A percentile compares a stretch with the other conserved stretches of the same genome.
Evolutionary conservation across 64 coral and sea anemone genomes (phyloP).

Genomic region (Actinia equina): DNA sequence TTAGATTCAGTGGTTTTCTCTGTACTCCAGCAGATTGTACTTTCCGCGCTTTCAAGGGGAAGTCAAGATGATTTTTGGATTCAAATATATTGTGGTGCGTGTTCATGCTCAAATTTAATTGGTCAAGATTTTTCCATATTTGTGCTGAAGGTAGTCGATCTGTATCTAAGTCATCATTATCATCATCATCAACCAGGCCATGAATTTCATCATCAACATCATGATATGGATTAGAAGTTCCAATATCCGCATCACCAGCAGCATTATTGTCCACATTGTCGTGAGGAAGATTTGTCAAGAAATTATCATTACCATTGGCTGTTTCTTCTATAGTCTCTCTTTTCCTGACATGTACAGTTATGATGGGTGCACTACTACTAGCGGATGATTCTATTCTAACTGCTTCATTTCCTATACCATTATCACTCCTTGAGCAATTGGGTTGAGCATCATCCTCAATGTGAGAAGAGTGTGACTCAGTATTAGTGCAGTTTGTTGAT

Average conservation of each 20-base stretch:
- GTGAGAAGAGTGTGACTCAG: background rate
- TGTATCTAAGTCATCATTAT: constrained; percentile 42
- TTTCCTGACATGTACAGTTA: background rate
- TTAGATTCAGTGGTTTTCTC: background rate
- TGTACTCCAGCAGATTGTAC: constrained; percentile 55
- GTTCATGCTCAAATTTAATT: constrained; percentile 50
- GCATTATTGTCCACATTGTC: background rate
- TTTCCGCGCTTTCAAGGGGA: constrained; percentile 7
- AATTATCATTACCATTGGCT: background rate
- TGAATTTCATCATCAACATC: background rate
- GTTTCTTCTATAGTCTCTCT: background rate
- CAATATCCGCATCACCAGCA: background rate
- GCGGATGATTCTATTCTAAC: background rate
- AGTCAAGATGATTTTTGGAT: background rate
- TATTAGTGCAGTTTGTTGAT: background rate
- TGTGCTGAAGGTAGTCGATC: constrained; percentile 63
- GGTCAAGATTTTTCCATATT: constrained; percentile 62
- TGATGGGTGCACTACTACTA: background rate
- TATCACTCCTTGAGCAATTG: background rate
- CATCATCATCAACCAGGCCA: background rate
- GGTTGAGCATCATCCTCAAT: background rate
- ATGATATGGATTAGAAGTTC: background rate
- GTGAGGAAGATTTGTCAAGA: background rate
- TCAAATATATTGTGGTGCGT: background rate
- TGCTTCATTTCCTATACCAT: background rate